Evolutionary conservation across 2,113 vertebrate genomes (phyloP).

Genomic region (Candoia aspera): DNA sequence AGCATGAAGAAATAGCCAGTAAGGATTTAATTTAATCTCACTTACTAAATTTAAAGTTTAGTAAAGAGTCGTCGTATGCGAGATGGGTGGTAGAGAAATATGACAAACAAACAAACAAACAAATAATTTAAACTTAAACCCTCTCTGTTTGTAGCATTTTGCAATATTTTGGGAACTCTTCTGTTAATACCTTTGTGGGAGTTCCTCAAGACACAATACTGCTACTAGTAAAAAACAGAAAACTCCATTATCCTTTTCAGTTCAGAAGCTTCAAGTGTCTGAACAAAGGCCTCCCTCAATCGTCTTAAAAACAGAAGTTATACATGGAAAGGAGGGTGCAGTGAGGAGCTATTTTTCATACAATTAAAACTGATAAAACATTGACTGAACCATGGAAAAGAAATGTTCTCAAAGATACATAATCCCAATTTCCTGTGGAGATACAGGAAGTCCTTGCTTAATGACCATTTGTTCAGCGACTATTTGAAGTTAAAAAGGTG

Average conservation of each 20-base stretch:
- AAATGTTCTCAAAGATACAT: background rate
- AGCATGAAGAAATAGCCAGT: background rate
- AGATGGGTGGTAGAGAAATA: no score
- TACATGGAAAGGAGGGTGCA: background rate
- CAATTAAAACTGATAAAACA: background rate
- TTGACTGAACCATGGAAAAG: background rate
- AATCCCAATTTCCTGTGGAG: background rate
- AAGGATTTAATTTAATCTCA: background rate
- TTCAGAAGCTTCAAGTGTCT: background rate
- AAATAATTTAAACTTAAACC: background rate
- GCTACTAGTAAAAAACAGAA: background rate
- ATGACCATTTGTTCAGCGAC: background rate
- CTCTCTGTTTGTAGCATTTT: background rate
- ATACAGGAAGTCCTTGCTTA: background rate
- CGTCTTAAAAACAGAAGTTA: background rate
- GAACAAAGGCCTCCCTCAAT: background rate
- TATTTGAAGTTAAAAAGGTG: background rate
- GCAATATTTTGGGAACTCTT: background rate
- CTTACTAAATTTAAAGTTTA: constrained; percentile 8
- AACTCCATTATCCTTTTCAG: background rate
- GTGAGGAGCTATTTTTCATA: background rate
- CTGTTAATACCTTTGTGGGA: background rate
- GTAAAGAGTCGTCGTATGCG: no score
- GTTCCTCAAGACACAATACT: background rate
- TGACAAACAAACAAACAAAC: no score